Percentiles rank a stretch among this genome's conserved stretches.
These are phyloP conservation scores for Linnaemya tessellans DNA, from an alignment of 2,888 invertebrate genomes.

Conservation along the genomic window DNA sequence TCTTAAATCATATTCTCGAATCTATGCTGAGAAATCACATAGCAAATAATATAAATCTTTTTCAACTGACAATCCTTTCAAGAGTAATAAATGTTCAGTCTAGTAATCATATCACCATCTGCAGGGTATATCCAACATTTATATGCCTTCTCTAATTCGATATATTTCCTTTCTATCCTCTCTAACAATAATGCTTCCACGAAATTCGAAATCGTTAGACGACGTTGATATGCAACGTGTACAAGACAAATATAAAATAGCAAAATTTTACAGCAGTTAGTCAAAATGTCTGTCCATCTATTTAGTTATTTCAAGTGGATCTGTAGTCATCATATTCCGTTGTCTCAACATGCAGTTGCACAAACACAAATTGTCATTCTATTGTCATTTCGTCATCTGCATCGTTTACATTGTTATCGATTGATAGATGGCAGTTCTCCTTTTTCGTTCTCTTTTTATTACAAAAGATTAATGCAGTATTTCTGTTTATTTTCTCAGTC, in stretches of 20 bases:
- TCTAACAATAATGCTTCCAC: neutral
- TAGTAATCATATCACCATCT: neutral
- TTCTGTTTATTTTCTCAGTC: conserved; percentile 36
- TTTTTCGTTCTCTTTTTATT: conserved; percentile 46
- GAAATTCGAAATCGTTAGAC: conserved; percentile 45
- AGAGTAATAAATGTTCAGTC: neutral
- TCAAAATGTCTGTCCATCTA: conserved; percentile 21
- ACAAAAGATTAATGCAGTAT: conserved; percentile 54
- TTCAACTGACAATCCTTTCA: too few species aligned
- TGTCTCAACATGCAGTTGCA: conserved; percentile 53
- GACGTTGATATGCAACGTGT: conserved; percentile 33
- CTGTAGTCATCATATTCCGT: conserved; percentile 53
- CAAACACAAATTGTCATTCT: conserved; percentile 60
- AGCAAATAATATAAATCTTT: too few species aligned
- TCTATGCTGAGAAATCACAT: too few species aligned
- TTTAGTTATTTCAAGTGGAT: conserved; percentile 39
- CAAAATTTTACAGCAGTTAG: conserved; percentile 38
- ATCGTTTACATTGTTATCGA: conserved; percentile 59
- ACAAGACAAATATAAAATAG: conserved; percentile 45
- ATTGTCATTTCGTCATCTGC: conserved; percentile 60
- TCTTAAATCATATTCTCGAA: too few species aligned
- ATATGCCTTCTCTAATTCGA: neutral
- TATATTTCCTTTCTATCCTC: neutral
- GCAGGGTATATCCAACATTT: neutral
- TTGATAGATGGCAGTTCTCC: conserved; percentile 21